phyloP scores from a whole-genome alignment of 2,113 vertebrate genomes.

The Ctenodactylus gundi region DNA sequence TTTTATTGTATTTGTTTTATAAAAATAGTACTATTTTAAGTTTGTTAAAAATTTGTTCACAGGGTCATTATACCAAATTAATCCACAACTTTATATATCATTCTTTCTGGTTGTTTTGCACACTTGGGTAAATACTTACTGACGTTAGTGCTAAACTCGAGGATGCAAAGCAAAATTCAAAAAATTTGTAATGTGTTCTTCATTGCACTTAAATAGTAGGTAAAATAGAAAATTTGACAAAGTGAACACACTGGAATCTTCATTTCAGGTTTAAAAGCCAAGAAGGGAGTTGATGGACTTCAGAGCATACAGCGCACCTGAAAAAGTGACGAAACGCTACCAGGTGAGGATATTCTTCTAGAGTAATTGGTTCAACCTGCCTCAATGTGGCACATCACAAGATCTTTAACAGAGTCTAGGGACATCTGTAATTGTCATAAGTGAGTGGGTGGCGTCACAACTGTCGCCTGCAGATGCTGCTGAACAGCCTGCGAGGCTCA shows the following conservation, averaged over 20 bases:
- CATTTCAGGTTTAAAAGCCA: neutral
- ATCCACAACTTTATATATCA: neutral
- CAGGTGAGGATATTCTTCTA: too few relatives aligned
- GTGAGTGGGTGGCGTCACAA: neutral
- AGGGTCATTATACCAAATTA: neutral
- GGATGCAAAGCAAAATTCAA: neutral
- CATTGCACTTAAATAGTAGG: neutral
- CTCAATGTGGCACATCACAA: neutral
- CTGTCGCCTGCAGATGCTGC: neutral
- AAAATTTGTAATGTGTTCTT: neutral
- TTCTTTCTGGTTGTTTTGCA: neutral
- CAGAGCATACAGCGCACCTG: too few relatives aligned
- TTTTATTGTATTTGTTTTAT: neutral
- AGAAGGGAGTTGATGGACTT: neutral
- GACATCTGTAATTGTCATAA: neutral
- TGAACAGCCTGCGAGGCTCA: neutral
- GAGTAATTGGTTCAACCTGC: neutral
- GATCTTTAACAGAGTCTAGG: neutral
- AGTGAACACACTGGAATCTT: neutral
- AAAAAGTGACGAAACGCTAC: neutral
- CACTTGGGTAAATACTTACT: neutral
- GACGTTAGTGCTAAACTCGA: neutral
- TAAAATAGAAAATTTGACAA: neutral
- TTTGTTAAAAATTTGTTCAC: neutral
- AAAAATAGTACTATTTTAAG: neutral